Evolutionary conservation across 1,140 invertebrate species (phyloP).

Genomic region (Drosophila neocordata): DNA sequence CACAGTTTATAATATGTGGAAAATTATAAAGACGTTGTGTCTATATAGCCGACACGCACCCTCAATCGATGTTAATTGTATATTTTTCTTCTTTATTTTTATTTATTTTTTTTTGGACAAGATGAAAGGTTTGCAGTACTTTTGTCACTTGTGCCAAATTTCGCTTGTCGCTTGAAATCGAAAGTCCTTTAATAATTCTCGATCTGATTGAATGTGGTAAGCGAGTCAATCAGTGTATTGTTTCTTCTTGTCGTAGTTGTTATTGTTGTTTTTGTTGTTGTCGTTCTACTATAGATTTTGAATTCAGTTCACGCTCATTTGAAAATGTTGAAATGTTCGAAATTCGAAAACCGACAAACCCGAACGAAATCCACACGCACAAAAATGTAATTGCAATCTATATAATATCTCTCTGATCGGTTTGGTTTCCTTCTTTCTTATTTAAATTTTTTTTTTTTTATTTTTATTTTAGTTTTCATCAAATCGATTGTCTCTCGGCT

Average conservation of each 20-base stretch:
- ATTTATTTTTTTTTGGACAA: neutral
- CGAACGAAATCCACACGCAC: constrained; percentile 7
- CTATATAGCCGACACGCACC: neutral
- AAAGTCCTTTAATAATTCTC: constrained; percentile 3
- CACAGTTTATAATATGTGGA: constrained; percentile 27
- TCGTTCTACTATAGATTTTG: constrained; percentile 1
- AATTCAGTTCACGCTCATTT: constrained; percentile 11
- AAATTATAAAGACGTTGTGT: constrained; percentile 8
- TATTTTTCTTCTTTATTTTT: neutral
- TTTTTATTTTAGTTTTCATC: neutral
- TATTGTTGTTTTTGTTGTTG: neutral
- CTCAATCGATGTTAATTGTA: constrained; percentile 10
- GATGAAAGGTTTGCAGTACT: neutral
- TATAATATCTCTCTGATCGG: constrained; percentile 8
- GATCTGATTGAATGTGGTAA: neutral
- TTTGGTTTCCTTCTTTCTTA: neutral
- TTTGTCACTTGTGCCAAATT: neutral
- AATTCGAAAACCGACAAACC: constrained; percentile 10
- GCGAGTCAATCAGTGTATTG: constrained; percentile 5
- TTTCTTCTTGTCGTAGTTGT: neutral
- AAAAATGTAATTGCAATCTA: constrained; percentile 8
- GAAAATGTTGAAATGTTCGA: constrained; percentile 7
- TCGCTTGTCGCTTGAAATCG: neutral
- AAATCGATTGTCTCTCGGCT: neutral
- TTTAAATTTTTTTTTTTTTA: neutral